Conservation (phyloP, 1,140 invertebrate genomes). For the Ectropis grisescens region DNA sequence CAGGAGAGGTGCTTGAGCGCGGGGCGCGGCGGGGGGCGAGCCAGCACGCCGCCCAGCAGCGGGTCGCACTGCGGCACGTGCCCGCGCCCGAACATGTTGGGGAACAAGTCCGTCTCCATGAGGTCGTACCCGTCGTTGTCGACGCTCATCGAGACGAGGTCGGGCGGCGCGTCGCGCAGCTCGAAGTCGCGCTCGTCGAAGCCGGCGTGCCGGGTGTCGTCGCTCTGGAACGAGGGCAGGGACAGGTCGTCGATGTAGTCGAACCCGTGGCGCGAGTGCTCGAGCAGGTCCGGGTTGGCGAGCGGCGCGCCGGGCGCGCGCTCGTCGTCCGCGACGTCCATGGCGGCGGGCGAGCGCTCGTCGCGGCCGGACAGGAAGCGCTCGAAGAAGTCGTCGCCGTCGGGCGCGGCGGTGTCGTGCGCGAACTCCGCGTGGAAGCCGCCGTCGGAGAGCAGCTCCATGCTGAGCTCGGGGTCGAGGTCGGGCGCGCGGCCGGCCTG, state of each 20-base stretch:
- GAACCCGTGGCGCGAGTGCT: slow-evolving; percentile 44
- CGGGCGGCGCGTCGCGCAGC: slow-evolving; percentile 51
- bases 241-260: slow-evolving; percentile 56
- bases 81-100: slow-evolving; percentile 51
- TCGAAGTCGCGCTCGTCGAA: slow-evolving; percentile 52
- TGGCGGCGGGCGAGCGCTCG: slow-evolving; percentile 25
- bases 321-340: slow-evolving; percentile 49
- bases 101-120: slow-evolving; percentile 55
- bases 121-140: slow-evolving; percentile 43
- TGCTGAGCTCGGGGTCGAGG: slow-evolving; percentile 39
- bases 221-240: slow-evolving; percentile 47
- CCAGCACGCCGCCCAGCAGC: slow-evolving; percentile 50
- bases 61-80: slow-evolving; percentile 60
- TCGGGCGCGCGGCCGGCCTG: slow-evolving; percentile 24
- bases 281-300: slow-evolving; percentile 51
- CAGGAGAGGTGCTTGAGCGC: slow-evolving; percentile 59
- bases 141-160: slow-evolving; percentile 43
- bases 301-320: slow-evolving; percentile 54
- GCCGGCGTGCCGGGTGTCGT: slow-evolving; percentile 34
- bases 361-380: slow-evolving; percentile 37
- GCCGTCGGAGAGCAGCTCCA: slow-evolving; percentile 36
- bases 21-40: slow-evolving; percentile 44
- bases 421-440: slow-evolving; percentile 44
- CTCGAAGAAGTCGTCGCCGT: slow-evolving; percentile 47
- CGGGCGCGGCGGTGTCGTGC: slow-evolving; percentile 27